Evolutionary conservation across 2,113 vertebrate species (phyloP), one percentile per base, ranked within the genome.

Genomic region (Peucedramus taeniatus): DNA sequence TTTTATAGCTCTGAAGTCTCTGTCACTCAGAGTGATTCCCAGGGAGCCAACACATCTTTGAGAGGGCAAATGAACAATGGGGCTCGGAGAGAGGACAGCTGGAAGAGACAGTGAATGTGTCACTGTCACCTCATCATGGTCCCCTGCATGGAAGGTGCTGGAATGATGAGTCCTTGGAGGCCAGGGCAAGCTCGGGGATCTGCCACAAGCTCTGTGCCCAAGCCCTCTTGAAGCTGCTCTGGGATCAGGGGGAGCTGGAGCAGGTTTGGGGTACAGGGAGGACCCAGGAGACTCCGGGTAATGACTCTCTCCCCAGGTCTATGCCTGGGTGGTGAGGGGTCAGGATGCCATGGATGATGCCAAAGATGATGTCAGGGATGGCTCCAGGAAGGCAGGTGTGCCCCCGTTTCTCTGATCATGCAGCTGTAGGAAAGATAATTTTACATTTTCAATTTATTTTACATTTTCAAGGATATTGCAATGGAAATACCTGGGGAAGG

Each of bases 271-370:
- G 24, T 14, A 42, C 35, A 20, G 21, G 8, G 40, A 14, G 17
- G 11, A 21, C 24, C 22, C 84, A 39, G 15, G 15, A 65, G 11
- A 15, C 21, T 31, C 24, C 4, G 12, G 51, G 16, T 35, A 8
- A 22, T 47, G 24, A 16, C 7, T 28, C 6, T 37, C 1, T 2
- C 18, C 49, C 27, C 1, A 1, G 15, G 5, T 22, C 51, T 79
- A 33, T 75, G 60, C 21, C 31, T 3, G 4, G 47, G 7, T 6
- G 10, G 10, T 14, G 23, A 78, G 19, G 24, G 45, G 23, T 31
- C 51, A n/a, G 79, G 45, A 11, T 80, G 75, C 49, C 17, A 22
- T 0, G 10, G 61, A 10, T 35, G 16, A 17, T 39, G 14, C 45
- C 66, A 37, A 1, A 27, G 56, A 24, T 31, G 20, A 14, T 49